Base-by-base conservation (phyloP, 1,140 invertebrate species). In the Medauroidea extradentata region DNA sequence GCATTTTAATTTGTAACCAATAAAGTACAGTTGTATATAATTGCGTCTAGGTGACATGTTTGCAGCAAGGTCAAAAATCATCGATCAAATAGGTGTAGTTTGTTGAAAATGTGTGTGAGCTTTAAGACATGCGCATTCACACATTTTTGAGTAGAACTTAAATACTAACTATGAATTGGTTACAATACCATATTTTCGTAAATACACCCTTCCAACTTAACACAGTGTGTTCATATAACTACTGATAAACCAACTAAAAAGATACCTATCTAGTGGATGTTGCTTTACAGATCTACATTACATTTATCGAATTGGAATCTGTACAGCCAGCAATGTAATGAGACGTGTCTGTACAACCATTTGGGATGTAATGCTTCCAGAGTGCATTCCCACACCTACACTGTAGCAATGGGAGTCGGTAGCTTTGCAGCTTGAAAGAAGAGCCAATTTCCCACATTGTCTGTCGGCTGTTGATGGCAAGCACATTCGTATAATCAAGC, bases 391-490 rank as follows among this genome's bases (percentile, higher is more conserved):
- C 41, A 13, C 14, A 48, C 54, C 38, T 14, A 53, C 53, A 16
- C 48, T 57, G 58, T 62, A 69, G 16, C 51, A 2, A n/a, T 46
- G 43, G 43, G 1, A 7, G 43, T 3, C 2, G 11, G 24, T 7
- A 3, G 43, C 43, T 46, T 3, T 2, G 2, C 18, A 4, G 9
- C 49, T 48, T 57, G 21, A 29, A 57, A 23, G 4, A 48, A 48
- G n/a, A 25, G 54, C 54, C 5, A 57, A 57, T 29, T 57, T 57
- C 27, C 54, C 54, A 21, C 42, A 57, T 48, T 57, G 54, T 21
- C 27, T 57, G 19, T 69, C 64, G 9, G 64, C 66, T 7, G 50
- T 74, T 9, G 69, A 73, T 56, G 67, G 70, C 8, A 74, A 72
- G 39, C 71, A 74, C 44, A 39, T 74, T 9, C 27, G 54, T 7